These are phyloP conservation scores for Proales similis DNA, from an alignment of 1,140 invertebrate genomes.

Conservation along the genomic window DNA sequence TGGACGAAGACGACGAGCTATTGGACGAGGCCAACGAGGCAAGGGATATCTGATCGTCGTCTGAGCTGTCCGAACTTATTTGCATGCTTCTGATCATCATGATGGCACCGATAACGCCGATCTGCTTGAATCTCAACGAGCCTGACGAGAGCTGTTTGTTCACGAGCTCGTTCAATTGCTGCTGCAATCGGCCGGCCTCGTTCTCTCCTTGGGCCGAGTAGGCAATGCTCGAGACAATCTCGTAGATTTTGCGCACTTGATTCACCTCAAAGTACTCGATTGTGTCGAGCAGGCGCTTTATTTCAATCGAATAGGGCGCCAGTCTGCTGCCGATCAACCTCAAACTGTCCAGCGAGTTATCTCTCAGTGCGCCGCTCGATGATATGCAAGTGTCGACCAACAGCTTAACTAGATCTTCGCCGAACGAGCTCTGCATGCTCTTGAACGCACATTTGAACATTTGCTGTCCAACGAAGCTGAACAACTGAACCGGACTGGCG, in stretches of 20 bases:
- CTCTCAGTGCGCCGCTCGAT: background rate
- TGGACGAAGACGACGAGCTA: conserved; percentile 3
- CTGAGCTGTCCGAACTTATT: background rate
- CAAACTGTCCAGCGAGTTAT: conserved; percentile 19
- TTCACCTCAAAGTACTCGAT: conserved; percentile 20
- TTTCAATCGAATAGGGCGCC: conserved; percentile 1
- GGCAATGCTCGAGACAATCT: conserved; percentile 18
- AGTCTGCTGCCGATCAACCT: background rate
- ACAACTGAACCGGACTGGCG: background rate
- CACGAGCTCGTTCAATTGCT: conserved; percentile 17
- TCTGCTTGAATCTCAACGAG: conserved; percentile 21
- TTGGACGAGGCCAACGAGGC: conserved; percentile 17
- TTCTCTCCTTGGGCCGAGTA: conserved; percentile 3
- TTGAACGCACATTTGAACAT: background rate
- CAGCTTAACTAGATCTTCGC: background rate
- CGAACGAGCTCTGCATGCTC: background rate
- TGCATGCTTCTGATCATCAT: conserved; percentile 23
- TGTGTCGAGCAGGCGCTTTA: conserved; percentile 16
- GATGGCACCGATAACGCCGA: conserved; percentile 27
- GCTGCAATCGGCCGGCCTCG: background rate
- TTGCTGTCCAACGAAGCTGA: background rate
- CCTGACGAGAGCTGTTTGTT: conserved; percentile 28
- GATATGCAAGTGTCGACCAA: background rate
- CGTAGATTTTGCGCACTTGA: conserved; percentile 12
- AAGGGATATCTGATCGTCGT: conserved; percentile 1